Base-by-base conservation (phyloP, 2,888 invertebrate species). In the Nasonia oneida region DNA sequence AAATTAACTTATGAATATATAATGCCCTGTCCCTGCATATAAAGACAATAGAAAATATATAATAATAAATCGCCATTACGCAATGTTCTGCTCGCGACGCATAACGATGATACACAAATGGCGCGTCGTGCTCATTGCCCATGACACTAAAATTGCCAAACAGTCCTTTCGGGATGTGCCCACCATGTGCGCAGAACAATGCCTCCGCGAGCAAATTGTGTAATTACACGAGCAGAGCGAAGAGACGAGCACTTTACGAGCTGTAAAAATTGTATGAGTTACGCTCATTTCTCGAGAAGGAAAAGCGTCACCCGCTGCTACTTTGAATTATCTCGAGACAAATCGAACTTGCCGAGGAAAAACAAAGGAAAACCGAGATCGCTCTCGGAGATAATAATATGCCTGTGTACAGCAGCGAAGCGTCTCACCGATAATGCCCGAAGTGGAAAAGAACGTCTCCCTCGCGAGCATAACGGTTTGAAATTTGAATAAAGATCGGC, bases 31-130 rank as follows among this genome's bases (percentile, higher is more conserved):
- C 47, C 15, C 18, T 53, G 53, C 18, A 18, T 15, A 29, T 29
- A 29, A n/a, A 8, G 57, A 61, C 57, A 61, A 61, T 61, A 61
- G 57, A 61, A 29, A 61, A 61, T 61, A 57, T 57, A n/a, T 53
- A 4, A 61, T 61, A 61, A 61, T 61, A 61, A 61, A 61, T 61
- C 57, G 57, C 1, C 57, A 61, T 61, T 61, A 23, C 57, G 57
- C 15, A 61, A 61, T 2, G 5, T 61, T 23, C 57, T 18, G 57
- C n/a, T 61, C 57, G 18, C 53, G n/a, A 10, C 57, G 8, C 57
- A 8, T 61, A 61, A n/a, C n/a, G n/a, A 61, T 61, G 6, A 61
- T 61, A n/a, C 23, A 2, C 23, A 61, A 61, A n/a, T 15, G 6
- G n/a, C 57, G n/a, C 57, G 57, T 8, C 57, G 1, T 61, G n/a